These are phyloP conservation scores for Hippocampus mohnikei DNA, from an alignment of 2,113 vertebrate genomes.

Conservation along the genomic window DNA sequence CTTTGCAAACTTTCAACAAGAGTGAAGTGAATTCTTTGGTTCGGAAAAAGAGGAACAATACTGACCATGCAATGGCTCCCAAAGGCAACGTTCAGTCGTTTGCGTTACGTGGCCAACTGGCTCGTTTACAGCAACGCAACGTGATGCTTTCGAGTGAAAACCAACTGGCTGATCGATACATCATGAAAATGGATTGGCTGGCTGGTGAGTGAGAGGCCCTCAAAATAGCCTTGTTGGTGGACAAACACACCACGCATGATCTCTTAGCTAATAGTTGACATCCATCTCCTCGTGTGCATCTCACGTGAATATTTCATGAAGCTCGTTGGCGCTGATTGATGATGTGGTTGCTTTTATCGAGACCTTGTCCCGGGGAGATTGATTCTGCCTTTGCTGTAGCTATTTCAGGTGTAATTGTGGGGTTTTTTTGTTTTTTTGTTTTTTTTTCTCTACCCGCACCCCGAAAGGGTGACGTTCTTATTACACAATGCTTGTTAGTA, in stretches of 20 bases:
- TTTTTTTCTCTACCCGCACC: background rate
- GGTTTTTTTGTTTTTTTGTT: background rate
- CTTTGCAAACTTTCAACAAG: too few species aligned
- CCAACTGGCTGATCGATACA: conserved; percentile 16
- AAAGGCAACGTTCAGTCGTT: background rate
- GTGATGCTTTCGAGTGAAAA: background rate
- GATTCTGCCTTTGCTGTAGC: background rate
- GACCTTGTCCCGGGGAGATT: conserved; percentile 7
- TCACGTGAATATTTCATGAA: conserved; percentile 13
- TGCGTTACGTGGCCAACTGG: background rate
- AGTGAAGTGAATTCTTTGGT: too few species aligned
- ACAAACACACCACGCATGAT: conserved; percentile 4
- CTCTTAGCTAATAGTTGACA: conserved; percentile 13
- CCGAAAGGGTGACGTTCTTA: background rate
- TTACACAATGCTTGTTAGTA: background rate
- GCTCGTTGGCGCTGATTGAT: conserved; percentile 12
- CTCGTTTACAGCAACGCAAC: too few species aligned
- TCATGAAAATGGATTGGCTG: conserved; percentile 32
- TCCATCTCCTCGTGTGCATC: conserved; percentile 9
- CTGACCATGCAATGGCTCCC: background rate
- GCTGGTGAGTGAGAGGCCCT: background rate
- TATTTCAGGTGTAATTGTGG: conserved; percentile 14
- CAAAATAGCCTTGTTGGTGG: conserved; percentile 12
- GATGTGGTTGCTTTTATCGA: conserved; percentile 7
- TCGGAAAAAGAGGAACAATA: background rate